Conservation (phyloP, 2,113 vertebrate genomes). For the Dasyurus viverrinus region DNA sequence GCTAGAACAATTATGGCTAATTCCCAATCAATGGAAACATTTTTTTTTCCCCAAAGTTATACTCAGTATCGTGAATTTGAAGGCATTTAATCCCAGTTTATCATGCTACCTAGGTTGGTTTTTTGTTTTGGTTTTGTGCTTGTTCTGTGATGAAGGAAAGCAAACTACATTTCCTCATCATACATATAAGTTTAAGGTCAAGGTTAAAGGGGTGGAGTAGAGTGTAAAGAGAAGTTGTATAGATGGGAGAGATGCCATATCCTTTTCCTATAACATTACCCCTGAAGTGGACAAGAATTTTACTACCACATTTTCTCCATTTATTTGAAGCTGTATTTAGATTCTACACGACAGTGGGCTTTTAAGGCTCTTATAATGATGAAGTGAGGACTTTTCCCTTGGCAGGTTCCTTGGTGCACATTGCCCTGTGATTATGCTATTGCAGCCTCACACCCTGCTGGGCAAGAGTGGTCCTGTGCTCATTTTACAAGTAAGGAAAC, state of each 20-base stretch:
- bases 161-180: not conserved
- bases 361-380: not conserved
- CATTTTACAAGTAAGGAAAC: slow-evolving; percentile 14
- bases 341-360: not conserved
- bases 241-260: not conserved
- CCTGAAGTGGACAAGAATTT: not conserved
- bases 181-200: not conserved
- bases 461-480: not conserved
- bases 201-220: not conserved
- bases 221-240: not conserved
- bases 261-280: not conserved
- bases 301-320: not conserved
- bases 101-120: not conserved
- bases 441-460: not conserved
- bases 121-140: not conserved
- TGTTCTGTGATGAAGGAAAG: not conserved
- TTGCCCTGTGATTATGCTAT: not conserved
- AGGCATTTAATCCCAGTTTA: not conserved
- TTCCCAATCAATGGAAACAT: not conserved
- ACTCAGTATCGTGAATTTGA: not conserved
- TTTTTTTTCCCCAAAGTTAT: not conserved
- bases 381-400: not conserved
- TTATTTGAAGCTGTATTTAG: not conserved
- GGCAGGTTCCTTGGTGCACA: not conserved
- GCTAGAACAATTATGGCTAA: not conserved